A percentile compares a stretch with the other conserved stretches of the same genome.
Evolutionary conservation across 1,140 invertebrate genomes (phyloP).

Genomic region (Euglossa dilemma): DNA sequence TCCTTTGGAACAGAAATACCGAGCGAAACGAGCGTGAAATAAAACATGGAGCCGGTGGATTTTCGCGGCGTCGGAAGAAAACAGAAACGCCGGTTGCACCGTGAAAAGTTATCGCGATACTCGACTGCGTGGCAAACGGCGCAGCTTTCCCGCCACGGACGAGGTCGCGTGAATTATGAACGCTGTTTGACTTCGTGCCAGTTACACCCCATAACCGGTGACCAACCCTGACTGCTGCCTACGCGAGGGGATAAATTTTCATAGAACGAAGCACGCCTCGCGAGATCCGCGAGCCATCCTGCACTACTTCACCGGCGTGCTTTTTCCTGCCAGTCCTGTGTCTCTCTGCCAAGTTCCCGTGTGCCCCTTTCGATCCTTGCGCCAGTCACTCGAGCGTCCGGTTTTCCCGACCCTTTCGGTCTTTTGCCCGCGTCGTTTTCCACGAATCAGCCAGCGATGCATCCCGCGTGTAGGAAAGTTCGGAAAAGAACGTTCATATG

Average conservation of each 20-base stretch:
- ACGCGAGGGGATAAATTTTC: conserved; percentile 73
- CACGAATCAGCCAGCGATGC: too few species aligned
- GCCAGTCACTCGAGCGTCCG: background rate
- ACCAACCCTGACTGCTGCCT: conserved; percentile 40
- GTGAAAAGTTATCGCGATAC: conserved; percentile 72
- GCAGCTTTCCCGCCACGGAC: conserved; percentile 64
- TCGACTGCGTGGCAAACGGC: conserved; percentile 41
- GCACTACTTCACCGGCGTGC: conserved; percentile 12
- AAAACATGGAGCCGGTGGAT: too few species aligned
- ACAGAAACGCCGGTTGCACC: too few species aligned
- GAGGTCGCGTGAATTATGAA: conserved; percentile 79
- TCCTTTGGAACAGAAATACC: too few species aligned
- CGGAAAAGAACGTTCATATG: too few species aligned
- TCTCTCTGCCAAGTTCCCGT: conserved; percentile 42
- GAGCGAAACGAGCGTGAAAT: too few species aligned
- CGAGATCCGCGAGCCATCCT: conserved; percentile 54
- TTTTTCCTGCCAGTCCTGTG: background rate
- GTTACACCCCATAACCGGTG: conserved; percentile 72
- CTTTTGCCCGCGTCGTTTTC: too few species aligned
- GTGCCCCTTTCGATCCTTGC: background rate
- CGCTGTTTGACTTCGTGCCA: conserved; percentile 79
- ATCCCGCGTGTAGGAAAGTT: too few species aligned
- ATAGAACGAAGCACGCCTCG: conserved; percentile 55
- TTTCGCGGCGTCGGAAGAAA: too few species aligned
- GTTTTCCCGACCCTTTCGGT: too few species aligned